phyloP scores from a whole-genome alignment of 2,888 invertebrate genomes.

The Tricholauxania praeusta region DNA sequence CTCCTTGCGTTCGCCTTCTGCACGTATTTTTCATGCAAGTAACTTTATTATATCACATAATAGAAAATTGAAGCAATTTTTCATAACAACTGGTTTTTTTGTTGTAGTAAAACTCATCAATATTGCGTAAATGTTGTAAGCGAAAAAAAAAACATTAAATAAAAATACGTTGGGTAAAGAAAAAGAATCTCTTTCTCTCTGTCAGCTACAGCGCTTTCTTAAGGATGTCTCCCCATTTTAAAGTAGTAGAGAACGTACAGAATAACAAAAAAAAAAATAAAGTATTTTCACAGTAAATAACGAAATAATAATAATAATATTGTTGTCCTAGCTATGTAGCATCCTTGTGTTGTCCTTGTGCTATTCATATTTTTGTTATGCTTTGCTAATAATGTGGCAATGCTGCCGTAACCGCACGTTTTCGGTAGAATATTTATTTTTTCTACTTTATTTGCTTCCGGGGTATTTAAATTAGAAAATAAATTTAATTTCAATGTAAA shows the following conservation, averaged over 20 bases:
- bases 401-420: neutral
- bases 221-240: no score
- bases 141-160: neutral
- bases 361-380: neutral
- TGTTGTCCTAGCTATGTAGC: conserved; percentile 2
- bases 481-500: conserved; percentile 30
- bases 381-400: neutral
- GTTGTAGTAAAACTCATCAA: conserved; percentile 28
- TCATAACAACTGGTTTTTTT: conserved; percentile 14
- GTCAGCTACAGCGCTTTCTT: neutral
- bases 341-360: conserved; percentile 15
- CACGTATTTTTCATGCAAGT: neutral
- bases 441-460: conserved; percentile 39
- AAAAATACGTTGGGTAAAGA: neutral
- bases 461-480: conserved; percentile 40
- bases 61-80: conserved; percentile 26
- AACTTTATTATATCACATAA: neutral
- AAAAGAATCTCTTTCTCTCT: neutral
- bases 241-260: no score
- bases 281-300: conserved; percentile 17
- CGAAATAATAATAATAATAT: conserved; percentile 7
- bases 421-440: neutral
- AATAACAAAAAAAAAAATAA: neutral
- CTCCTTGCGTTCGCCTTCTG: neutral
- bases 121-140: conserved; percentile 25